Evolutionary conservation across 2,888 invertebrate species (phyloP), one percentile per base, ranked within the genome.

Genomic region (Plutella xylostella): DNA sequence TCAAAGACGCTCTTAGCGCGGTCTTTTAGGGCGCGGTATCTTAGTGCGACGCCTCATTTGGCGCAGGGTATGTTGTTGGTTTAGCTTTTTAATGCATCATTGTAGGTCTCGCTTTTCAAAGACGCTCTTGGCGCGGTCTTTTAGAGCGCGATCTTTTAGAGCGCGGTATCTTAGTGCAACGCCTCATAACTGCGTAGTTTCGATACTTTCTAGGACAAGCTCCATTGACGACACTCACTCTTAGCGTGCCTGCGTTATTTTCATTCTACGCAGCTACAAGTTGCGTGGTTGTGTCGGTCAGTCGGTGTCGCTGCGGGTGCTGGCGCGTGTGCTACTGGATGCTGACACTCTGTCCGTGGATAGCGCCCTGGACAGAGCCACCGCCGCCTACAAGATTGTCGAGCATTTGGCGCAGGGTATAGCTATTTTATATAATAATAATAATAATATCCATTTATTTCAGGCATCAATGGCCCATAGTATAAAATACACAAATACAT

Each of bases 381-480:
- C 88, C 42, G 85, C 91, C 31, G 88, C 91, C 1, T 90, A 89
- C 54, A 87, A 89, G 61, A 89, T 92, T 55, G 87, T 90, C 3
- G 86, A 90, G 51, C 90, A 92, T 68, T 76, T 93, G 39, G 89
- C 89, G 42, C 87, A 87, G 63, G 86, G 87, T 68, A 72, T 78
- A 56, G 30, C n/a, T n/a, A n/a, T n/a, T n/a, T n/a, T n/a, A n/a
- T n/a, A n/a, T n/a, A n/a, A n/a, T n/a, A n/a, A n/a, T n/a, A n/a
- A n/a, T n/a, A n/a, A n/a, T n/a, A n/a, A n/a, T n/a, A n/a, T n/a
- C n/a, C n/a, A n/a, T n/a, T n/a, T n/a, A n/a, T n/a, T n/a, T n/a
- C n/a, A n/a, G n/a, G n/a, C n/a, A n/a, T n/a, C n/a, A n/a, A n/a
- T n/a, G n/a, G n/a, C n/a, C n/a, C n/a, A n/a, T n/a, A n/a, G n/a